Base-by-base conservation (phyloP, 1,140 invertebrate species). In the Lasioglossum albipes region DNA sequence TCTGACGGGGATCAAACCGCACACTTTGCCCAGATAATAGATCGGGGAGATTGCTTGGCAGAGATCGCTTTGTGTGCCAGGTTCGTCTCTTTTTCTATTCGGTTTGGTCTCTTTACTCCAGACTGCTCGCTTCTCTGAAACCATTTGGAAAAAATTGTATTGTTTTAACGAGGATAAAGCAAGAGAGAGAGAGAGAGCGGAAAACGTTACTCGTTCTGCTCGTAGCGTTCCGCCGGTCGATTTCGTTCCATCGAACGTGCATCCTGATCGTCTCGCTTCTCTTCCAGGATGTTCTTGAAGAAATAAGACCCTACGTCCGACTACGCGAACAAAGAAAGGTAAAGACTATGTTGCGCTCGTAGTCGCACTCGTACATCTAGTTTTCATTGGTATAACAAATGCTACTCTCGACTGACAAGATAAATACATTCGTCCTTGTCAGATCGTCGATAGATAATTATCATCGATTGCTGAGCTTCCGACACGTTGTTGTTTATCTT, bases 11-110 rank as follows among this genome's bases (percentile, higher is more conserved):
- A 91, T 49, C 41, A 93, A 70, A 41, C 92, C 92, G 5, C 84
- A 89, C 12, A 88, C 45, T 83, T 91, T 91, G 69, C 88, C 89
- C 0, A 92, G 42, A 42, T 91, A 83, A 84, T 92, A 92, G 64
- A 91, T 89, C 2, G 92, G 91, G 42, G 83, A 85, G 4, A 92
- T 77, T 2, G 87, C 84, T 69, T 88, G 87, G 41, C 86, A 90
- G 22, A 92, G 68, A 82, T 92, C 88, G 9, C 85, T 88, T 41
- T 86, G 1, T 2, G 31, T 0, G 2, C 36, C 3, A 45, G 0
- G 12, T 57, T 59, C 57, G 7, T 36, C 41, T 42, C 13, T 74
- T 22, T 9, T 22, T 18, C 45, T 31, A 2, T 27, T 16, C 5
- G 12, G 7, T 10, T 72, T 42, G 16, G 7, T 3, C 22, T 61